A percentile compares a stretch with the other conserved stretches of the same genome.
Evolutionary conservation across 1,140 invertebrate species (phyloP).

Genomic region (Phymastichus coffea): DNA sequence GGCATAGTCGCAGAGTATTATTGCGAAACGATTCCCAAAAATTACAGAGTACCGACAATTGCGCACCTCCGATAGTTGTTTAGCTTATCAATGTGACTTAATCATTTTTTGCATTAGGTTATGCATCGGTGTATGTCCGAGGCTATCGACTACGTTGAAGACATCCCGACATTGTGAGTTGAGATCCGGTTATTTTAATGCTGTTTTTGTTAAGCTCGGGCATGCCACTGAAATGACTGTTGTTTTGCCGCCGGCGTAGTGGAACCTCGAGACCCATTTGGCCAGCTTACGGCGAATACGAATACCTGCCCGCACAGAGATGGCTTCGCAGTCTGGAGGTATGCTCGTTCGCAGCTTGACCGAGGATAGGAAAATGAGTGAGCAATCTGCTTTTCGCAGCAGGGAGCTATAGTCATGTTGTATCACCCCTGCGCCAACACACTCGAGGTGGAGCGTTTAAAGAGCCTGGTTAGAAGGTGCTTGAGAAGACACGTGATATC

Average conservation of each 20-base stretch:
- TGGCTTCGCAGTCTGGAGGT: slow-evolving; percentile 85
- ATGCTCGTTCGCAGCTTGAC: neutral
- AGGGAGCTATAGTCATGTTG: slow-evolving; percentile 81
- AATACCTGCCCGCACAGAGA: slow-evolving; percentile 76
- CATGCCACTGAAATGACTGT: no score
- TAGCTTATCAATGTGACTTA: no score
- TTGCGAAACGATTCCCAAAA: slow-evolving; percentile 61
- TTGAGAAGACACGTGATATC: slow-evolving; percentile 80
- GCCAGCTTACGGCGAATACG: slow-evolving; percentile 81
- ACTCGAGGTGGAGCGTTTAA: slow-evolving; percentile 65
- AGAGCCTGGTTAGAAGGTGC: slow-evolving; percentile 67
- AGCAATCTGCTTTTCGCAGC: slow-evolving; percentile 54
- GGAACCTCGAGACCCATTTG: slow-evolving; percentile 79
- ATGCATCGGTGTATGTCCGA: slow-evolving; percentile 71
- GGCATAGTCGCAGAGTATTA: slow-evolving; percentile 57
- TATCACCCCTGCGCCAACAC: slow-evolving; percentile 85
- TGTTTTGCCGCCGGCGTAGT: slow-evolving; percentile 57
- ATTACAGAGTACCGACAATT: slow-evolving; percentile 61
- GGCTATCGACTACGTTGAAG: slow-evolving; percentile 64
- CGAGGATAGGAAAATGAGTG: slow-evolving; percentile 11
- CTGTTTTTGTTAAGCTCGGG: neutral
- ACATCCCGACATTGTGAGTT: slow-evolving; percentile 59
- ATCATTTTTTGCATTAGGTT: slow-evolving; percentile 62
- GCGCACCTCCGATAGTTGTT: no score
- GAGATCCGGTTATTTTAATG: slow-evolving; percentile 5